Evolutionary conservation across 2,888 invertebrate species (phyloP).

Genomic region (Odontocolon sp.): DNA sequence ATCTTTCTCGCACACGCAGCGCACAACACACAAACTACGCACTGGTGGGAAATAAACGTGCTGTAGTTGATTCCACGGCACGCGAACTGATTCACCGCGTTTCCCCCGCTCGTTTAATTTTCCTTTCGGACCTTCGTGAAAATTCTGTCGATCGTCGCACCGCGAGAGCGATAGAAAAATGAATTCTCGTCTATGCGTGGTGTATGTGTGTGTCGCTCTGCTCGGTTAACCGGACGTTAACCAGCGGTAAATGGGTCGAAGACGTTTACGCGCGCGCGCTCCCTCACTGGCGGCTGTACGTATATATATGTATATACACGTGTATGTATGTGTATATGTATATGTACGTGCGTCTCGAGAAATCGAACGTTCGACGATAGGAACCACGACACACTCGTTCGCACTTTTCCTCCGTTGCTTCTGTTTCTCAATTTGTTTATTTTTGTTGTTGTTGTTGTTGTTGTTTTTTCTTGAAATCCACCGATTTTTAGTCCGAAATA

Average conservation of each 20-base stretch:
- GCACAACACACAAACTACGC: constrained; percentile 8
- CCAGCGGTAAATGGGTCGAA: constrained; percentile 55
- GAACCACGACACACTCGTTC: neutral
- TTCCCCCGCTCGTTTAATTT: neutral
- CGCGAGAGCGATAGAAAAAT: neutral
- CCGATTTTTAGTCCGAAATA: too few species aligned
- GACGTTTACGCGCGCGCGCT: constrained; percentile 45
- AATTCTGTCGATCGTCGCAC: neutral
- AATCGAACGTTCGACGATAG: constrained; percentile 19
- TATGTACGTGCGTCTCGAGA: constrained; percentile 19
- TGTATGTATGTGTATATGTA: neutral
- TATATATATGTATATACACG: neutral
- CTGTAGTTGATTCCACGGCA: constrained; percentile 1
- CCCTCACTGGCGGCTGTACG: constrained; percentile 4
- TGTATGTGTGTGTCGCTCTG: constrained; percentile 19
- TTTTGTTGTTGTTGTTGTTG: too few species aligned
- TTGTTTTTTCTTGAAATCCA: too few species aligned
- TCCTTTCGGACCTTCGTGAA: neutral
- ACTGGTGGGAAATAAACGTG: constrained; percentile 10
- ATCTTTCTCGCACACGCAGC: constrained; percentile 8
- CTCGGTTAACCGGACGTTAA: constrained; percentile 54
- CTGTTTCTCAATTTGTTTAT: too few species aligned
- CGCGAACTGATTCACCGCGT: neutral
- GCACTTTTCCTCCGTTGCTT: neutral
- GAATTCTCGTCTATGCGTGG: too few species aligned